These are phyloP conservation scores for Gari tellinella DNA, from an alignment of 2,888 invertebrate species.

Conservation along the genomic window DNA sequence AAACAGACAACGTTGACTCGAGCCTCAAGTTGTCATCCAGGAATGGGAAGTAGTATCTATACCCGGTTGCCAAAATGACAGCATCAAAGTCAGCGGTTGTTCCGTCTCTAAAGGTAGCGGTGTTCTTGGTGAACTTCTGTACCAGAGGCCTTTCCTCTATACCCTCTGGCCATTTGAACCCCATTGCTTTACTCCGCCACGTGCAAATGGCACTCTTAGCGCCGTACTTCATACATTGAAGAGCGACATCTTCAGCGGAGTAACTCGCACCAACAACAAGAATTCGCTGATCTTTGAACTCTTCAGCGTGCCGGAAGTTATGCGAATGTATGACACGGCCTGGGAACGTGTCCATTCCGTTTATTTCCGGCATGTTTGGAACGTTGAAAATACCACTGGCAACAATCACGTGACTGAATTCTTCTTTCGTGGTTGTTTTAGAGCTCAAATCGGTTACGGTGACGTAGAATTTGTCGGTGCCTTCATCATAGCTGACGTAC, in stretches of 20 bases:
- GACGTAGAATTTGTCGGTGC: slow-evolving; percentile 40
- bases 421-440: slow-evolving; percentile 15
- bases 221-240: slow-evolving; percentile 44
- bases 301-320: slow-evolving; percentile 38
- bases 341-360: slow-evolving; percentile 37
- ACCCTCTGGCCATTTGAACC: slow-evolving; percentile 47
- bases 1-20: slow-evolving; percentile 4
- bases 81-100: slow-evolving; percentile 43
- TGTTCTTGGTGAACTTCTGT: slow-evolving; percentile 29
- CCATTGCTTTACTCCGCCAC: slow-evolving; percentile 47
- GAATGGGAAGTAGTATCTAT: slow-evolving; percentile 32
- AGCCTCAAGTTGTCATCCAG: slow-evolving; percentile 28
- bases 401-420: slow-evolving; percentile 49
- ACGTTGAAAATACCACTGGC: slow-evolving; percentile 39
- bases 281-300: slow-evolving; percentile 35
- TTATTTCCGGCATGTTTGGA: slow-evolving; percentile 39
- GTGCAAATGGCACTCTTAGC: slow-evolving; percentile 30
- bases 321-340: slow-evolving; percentile 48
- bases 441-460: slow-evolving; percentile 21
- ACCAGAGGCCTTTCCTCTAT: slow-evolving; percentile 50
- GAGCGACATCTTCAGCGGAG: slow-evolving; percentile 48
- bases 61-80: slow-evolving; percentile 42
- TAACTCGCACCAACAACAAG: slow-evolving; percentile 39
- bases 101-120: slow-evolving; percentile 50
- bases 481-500: slow-evolving; percentile 29